These are phyloP conservation scores for Adineta ricciae DNA, from an alignment of 2,888 invertebrate species.

Conservation along the genomic window DNA sequence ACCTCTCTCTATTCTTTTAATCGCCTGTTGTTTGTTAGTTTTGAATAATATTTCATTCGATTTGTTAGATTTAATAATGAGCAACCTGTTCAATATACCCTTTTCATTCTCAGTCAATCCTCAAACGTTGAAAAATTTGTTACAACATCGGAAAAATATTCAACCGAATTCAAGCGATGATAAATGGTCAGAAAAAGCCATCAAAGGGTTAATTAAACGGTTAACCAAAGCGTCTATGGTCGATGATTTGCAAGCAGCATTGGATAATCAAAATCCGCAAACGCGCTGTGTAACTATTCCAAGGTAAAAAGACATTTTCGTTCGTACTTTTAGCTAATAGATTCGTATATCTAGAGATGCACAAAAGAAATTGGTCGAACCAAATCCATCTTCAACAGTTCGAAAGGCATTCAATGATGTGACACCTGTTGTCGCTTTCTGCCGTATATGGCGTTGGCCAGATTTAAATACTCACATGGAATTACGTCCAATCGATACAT, in stretches of 20 bases:
- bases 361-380: neutral
- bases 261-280: constrained; percentile 79
- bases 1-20: neutral
- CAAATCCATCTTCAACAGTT: neutral
- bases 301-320: constrained; percentile 42
- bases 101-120: neutral
- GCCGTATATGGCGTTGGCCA: constrained; percentile 93
- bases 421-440: constrained; percentile 67
- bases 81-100: neutral
- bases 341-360: neutral
- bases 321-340: no score
- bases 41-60: neutral
- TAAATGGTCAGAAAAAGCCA: constrained; percentile 96
- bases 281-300: constrained; percentile 88
- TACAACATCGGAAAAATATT: constrained; percentile 11
- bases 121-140: neutral
- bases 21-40: neutral
- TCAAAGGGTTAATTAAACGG: constrained; percentile 91
- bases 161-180: constrained; percentile 47
- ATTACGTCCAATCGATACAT: constrained; percentile 60
- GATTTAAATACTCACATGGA: constrained; percentile 63
- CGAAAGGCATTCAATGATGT: neutral
- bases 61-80: neutral
- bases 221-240: constrained; percentile 66
- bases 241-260: constrained; percentile 85